Conservation (phyloP, 2,888 invertebrate species). For the Sipha maydis region DNA sequence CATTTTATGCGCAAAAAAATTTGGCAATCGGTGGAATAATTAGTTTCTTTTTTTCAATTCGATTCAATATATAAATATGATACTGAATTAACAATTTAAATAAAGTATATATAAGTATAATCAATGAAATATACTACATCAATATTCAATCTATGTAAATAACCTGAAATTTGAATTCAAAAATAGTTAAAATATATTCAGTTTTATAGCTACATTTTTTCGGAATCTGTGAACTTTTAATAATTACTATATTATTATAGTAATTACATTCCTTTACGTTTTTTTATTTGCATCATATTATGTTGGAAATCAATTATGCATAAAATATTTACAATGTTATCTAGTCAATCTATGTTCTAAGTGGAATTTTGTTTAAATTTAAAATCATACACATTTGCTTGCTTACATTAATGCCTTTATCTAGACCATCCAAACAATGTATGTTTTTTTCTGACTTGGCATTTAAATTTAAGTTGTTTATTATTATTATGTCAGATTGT, state of each 20-base stretch:
- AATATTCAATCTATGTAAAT: no score
- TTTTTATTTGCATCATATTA: not conserved
- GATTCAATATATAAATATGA: no score
- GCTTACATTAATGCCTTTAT: slow-evolving; percentile 21
- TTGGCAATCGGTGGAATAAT: no score
- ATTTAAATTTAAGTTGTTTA: slow-evolving; percentile 19
- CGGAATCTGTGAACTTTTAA: not conserved
- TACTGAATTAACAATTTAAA: not conserved
- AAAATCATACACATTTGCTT: slow-evolving; percentile 16
- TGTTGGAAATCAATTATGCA: not conserved
- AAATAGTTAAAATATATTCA: no score
- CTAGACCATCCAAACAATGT: slow-evolving; percentile 37
- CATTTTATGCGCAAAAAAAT: no score
- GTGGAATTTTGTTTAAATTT: not conserved
- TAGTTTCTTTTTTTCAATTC: no score
- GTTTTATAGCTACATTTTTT: not conserved
- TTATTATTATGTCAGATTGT: slow-evolving; percentile 12
- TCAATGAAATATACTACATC: not conserved
- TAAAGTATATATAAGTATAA: no score
- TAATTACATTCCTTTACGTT: not conserved
- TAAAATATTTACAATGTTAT: not conserved
- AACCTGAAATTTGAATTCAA: no score
- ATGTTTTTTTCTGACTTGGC: slow-evolving; percentile 14
- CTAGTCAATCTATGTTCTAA: not conserved
- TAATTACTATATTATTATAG: not conserved